Conservation (phyloP, 1,140 invertebrate genomes). For the Apolygus lucorum region DNA sequence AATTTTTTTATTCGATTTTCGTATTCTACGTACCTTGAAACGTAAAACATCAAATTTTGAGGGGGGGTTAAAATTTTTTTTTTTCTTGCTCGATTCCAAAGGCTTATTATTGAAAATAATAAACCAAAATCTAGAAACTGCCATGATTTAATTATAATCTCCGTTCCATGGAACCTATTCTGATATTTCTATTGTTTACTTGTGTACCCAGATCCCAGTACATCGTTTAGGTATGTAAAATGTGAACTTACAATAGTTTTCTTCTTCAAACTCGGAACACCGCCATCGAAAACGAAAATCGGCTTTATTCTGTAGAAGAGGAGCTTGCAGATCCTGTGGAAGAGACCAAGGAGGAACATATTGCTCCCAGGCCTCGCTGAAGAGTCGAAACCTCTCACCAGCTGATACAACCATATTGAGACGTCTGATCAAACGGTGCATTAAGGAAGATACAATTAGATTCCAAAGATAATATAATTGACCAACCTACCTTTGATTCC, state of each 20-base stretch:
- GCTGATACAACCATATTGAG: conserved; percentile 97
- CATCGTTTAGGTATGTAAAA: not conserved
- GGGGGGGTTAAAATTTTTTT: no score
- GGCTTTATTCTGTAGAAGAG: conserved; percentile 93
- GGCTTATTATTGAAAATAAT: no score
- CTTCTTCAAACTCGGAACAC: conserved; percentile 79
- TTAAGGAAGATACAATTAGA: not conserved
- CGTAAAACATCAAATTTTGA: no score
- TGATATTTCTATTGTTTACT: no score
- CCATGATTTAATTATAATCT: no score
- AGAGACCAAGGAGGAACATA: conserved; percentile 87
- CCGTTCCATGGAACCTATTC: no score
- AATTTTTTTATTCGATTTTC: no score
- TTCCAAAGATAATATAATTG: no score
- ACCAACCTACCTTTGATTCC: not conserved
- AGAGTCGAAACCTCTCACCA: conserved; percentile 85
- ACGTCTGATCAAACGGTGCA: conserved; percentile 67
- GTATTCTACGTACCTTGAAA: no score
- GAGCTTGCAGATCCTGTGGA: conserved; percentile 90
- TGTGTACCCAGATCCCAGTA: no score
- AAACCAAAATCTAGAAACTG: no score
- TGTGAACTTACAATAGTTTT: conserved; percentile 77
- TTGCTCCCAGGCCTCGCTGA: conserved; percentile 72
- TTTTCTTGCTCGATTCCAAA: no score
- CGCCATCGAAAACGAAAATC: conserved; percentile 99